Percentiles rank a stretch among this genome's conserved stretches.
Conservation (phyloP, 2,888 invertebrate genomes). For the Ormyrus pomaceus region DNA sequence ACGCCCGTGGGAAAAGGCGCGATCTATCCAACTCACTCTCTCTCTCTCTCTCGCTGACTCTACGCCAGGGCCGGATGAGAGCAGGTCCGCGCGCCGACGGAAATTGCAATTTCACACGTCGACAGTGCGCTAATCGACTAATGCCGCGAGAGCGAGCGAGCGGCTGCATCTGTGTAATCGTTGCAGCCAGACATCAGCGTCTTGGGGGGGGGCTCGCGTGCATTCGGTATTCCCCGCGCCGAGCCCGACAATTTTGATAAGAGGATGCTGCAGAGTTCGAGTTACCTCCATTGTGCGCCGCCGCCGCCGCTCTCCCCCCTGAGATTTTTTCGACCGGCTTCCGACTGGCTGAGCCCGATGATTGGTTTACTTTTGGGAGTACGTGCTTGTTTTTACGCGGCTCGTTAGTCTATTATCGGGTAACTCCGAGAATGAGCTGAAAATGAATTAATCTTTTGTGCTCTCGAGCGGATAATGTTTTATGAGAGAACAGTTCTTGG, state of each 20-base stretch:
- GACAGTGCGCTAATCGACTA: slow-evolving; percentile 51
- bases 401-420: background rate
- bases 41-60: background rate
- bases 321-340: background rate
- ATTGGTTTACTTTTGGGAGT: background rate
- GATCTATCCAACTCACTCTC: background rate
- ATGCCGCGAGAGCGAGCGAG: slow-evolving; percentile 26
- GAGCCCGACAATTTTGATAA: slow-evolving; percentile 19
- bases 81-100: slow-evolving; percentile 28
- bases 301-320: background rate
- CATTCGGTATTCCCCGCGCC: background rate
- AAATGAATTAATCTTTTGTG: too few species aligned
- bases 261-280: slow-evolving; percentile 32
- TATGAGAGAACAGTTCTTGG: too few species aligned
- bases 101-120: slow-evolving; percentile 59
- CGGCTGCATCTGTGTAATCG: background rate
- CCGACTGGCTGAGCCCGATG: background rate
- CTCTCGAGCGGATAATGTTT: too few species aligned
- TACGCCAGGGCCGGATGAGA: slow-evolving; percentile 13
- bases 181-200: too few species aligned
- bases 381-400: background rate
- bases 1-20: slow-evolving; percentile 31
- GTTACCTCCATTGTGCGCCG: background rate
- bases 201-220: too few species aligned
- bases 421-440: too few species aligned